These are phyloP conservation scores for Mesaphorura yosii DNA, from an alignment of 1,140 invertebrate genomes.

Conservation along the genomic window DNA sequence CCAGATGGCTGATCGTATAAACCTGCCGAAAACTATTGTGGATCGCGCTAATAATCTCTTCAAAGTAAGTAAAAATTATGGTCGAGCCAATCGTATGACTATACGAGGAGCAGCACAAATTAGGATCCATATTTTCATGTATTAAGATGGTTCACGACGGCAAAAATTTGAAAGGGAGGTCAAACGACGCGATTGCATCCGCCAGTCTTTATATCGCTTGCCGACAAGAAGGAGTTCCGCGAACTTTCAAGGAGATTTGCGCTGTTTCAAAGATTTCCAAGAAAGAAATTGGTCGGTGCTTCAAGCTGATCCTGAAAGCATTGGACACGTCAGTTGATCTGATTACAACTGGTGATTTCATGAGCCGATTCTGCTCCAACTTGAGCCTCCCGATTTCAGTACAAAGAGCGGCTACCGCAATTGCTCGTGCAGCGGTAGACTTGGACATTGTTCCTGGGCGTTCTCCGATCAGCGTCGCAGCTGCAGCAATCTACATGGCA, in stretches of 20 bases:
- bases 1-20: conserved; percentile 95
- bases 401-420: conserved; percentile 89
- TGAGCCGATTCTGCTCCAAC: conserved; percentile 84
- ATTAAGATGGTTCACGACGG: conserved; percentile 75
- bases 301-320: conserved; percentile 85
- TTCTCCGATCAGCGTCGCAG: conserved; percentile 96
- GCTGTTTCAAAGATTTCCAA: conserved; percentile 97
- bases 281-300: conserved; percentile 96
- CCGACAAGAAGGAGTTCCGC: conserved; percentile 92
- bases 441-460: conserved; percentile 96
- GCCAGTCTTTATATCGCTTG: conserved; percentile 99
- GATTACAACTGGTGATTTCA: conserved; percentile 97
- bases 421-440: conserved; percentile 91
- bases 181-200: conserved; percentile 96
- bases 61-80: conserved; percentile 74
- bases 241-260: conserved; percentile 99
- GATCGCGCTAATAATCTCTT: conserved; percentile 93
- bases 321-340: conserved; percentile 91
- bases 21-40: conserved; percentile 86
- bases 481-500: conserved; percentile 99
- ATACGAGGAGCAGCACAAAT: neutral
- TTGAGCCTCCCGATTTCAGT: conserved; percentile 77
- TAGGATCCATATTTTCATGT: neutral
- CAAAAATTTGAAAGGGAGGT: conserved; percentile 84
- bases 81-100: no score